Evolutionary conservation across 2,888 invertebrate species (phyloP).

Genomic region (Andrena bucephala): DNA sequence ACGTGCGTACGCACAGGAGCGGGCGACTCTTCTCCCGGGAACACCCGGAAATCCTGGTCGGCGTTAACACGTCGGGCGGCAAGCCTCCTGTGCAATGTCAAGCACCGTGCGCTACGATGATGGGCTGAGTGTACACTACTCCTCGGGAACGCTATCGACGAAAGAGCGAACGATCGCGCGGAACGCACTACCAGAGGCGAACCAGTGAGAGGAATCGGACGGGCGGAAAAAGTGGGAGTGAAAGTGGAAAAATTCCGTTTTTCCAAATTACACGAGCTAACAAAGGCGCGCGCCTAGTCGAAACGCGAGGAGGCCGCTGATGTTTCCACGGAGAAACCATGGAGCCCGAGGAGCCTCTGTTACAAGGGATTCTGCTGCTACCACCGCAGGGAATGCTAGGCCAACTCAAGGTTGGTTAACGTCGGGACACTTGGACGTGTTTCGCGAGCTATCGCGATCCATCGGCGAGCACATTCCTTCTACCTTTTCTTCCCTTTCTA

Average conservation of each 20-base stretch:
- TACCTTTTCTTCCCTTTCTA: background rate
- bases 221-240: constrained; percentile 58
- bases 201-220: constrained; percentile 56
- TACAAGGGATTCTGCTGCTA: constrained; percentile 91
- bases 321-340: constrained; percentile 82
- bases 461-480: background rate
- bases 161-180: constrained; percentile 35
- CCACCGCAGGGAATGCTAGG: constrained; percentile 91
- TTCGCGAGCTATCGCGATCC: background rate
- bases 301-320: constrained; percentile 42
- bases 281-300: constrained; percentile 36
- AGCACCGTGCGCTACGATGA: constrained; percentile 54
- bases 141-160: constrained; percentile 61
- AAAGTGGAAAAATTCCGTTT: constrained; percentile 68
- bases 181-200: constrained; percentile 44
- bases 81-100: constrained; percentile 66
- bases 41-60: constrained; percentile 19
- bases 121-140: constrained; percentile 61
- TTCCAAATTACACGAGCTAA: constrained; percentile 51
- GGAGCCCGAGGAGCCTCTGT: constrained; percentile 91
- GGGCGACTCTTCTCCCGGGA: constrained; percentile 31
- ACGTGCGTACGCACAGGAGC: constrained; percentile 3
- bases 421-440: constrained; percentile 77
- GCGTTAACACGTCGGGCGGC: constrained; percentile 38
- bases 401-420: constrained; percentile 92